Conservation (phyloP, 2,113 vertebrate species). For the Phyllostomus hastatus region DNA sequence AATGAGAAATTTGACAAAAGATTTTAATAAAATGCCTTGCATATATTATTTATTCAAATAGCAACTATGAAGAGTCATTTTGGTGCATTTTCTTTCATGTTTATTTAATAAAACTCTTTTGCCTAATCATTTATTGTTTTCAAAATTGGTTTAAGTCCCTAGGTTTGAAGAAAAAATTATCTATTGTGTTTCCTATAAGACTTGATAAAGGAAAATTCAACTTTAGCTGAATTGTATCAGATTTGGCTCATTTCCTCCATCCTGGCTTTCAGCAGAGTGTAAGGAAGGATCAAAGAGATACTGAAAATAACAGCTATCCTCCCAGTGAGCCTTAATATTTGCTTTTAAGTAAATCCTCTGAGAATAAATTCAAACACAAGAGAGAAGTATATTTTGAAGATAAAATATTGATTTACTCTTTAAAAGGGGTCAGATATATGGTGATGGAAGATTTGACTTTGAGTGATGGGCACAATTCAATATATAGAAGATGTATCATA, state of each 20-base stretch:
- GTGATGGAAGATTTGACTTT: background rate
- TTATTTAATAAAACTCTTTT: background rate
- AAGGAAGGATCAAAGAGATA: background rate
- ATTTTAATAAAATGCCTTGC: background rate
- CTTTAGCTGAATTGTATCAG: background rate
- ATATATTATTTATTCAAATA: background rate
- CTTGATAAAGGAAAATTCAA: background rate
- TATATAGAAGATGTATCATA: background rate
- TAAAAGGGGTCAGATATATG: background rate
- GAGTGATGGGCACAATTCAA: background rate
- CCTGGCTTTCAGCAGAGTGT: background rate
- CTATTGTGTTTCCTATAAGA: background rate
- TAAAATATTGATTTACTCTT: background rate
- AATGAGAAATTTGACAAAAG: background rate
- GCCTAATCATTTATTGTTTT: background rate
- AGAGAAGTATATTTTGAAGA: background rate
- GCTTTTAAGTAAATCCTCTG: background rate
- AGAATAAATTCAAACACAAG: background rate
- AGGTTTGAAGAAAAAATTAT: background rate
- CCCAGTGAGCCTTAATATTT: background rate
- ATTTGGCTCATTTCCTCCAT: background rate
- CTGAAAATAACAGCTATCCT: background rate
- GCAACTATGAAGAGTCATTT: background rate
- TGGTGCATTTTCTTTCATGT: background rate
- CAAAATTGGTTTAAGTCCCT: background rate